Evolutionary conservation across 2,888 invertebrate genomes (phyloP).

Genomic region (Macrophya annulata): DNA sequence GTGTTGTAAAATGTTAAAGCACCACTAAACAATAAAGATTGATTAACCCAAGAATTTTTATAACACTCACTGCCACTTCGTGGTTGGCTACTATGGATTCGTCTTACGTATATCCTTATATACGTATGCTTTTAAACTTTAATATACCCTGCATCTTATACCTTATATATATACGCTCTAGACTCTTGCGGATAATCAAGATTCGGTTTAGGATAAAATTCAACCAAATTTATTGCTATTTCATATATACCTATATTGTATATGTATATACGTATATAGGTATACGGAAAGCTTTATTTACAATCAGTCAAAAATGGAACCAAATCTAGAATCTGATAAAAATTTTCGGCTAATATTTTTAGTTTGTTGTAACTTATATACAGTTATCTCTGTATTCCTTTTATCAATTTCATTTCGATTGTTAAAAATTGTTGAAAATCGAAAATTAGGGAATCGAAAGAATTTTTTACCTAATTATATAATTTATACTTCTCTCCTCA

Average conservation of each 20-base stretch:
- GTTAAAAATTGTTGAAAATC: not conserved
- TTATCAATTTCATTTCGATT: too few relatives aligned
- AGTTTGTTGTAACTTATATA: too few relatives aligned
- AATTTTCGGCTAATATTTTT: not conserved
- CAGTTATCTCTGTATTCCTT: too few relatives aligned
- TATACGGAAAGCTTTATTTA: not conserved
- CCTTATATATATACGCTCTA: not conserved
- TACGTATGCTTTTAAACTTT: conserved; percentile 27
- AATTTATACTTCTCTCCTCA: not conserved
- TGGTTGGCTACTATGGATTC: conserved; percentile 46
- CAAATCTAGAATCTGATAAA: not conserved
- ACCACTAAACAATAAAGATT: conserved; percentile 70
- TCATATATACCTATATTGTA: too few relatives aligned
- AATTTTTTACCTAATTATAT: not conserved
- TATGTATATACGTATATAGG: too few relatives aligned
- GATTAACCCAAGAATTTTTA: conserved; percentile 75
- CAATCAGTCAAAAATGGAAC: not conserved
- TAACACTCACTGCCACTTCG: conserved; percentile 60
- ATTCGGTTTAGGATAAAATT: conserved; percentile 21
- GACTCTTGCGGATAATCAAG: conserved; percentile 12
- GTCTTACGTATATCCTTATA: not conserved
- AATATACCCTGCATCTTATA: not conserved
- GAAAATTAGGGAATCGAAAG: not conserved
- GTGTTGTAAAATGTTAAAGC: conserved; percentile 69
- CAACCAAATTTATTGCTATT: not conserved